Conservation (phyloP, 2,888 invertebrate genomes). For the Tenthredo notha region DNA sequence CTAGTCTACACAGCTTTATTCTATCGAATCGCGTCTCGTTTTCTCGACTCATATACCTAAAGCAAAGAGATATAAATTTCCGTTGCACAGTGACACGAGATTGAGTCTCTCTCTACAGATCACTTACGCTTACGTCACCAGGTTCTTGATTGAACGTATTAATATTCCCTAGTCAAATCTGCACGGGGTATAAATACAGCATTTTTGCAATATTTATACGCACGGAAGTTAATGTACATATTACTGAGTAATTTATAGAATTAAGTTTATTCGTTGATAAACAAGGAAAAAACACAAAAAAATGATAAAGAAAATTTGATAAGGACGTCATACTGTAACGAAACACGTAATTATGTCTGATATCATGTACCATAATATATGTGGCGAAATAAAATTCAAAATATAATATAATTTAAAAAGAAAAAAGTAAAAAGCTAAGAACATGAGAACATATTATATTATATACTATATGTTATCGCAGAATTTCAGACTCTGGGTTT, state of each 20-base stretch:
- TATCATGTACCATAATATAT: not conserved
- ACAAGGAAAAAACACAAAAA: too few species aligned
- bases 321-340: not conserved
- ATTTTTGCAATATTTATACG: not conserved
- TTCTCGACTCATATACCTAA: not conserved
- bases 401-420: too few species aligned
- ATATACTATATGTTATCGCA: not conserved
- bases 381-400: too few species aligned
- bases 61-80: slow-evolving; percentile 31
- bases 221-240: not conserved
- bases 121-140: not conserved
- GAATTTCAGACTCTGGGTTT: not conserved
- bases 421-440: not conserved
- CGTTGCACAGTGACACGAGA: not conserved
- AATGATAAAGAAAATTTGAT: not conserved
- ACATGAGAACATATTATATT: not conserved
- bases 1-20: not conserved
- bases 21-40: not conserved
- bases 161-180: not conserved
- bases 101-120: not conserved
- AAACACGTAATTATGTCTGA: not conserved
- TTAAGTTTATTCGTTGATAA: not conserved
- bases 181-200: not conserved
- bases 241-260: not conserved
- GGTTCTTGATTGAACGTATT: not conserved